Conservation (phyloP, 2,797 vertebrate species). For the Dryobates pubescens region DNA sequence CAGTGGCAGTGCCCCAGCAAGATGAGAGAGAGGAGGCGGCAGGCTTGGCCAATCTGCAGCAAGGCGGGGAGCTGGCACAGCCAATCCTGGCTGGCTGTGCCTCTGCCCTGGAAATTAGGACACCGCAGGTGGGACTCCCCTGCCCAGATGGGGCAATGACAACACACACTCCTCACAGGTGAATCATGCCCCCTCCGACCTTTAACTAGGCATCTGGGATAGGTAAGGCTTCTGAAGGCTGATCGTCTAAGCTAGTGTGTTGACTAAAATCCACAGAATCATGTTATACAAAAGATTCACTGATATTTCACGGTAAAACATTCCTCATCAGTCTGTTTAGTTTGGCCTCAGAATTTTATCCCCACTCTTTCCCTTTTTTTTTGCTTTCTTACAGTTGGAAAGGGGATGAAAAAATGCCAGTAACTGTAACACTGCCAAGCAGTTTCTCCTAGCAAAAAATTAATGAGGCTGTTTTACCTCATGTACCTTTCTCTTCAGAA, state of each 20-base stretch:
- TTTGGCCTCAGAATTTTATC: neutral
- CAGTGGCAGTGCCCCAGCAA: neutral
- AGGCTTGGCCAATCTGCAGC: conserved; percentile 19
- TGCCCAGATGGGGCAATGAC: conserved; percentile 18
- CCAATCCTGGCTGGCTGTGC: conserved; percentile 2
- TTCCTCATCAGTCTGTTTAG: neutral
- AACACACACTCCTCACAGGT: neutral
- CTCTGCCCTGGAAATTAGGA: conserved; percentile 37
- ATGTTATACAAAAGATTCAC: neutral
- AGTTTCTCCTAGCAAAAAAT: neutral
- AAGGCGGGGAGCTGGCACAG: neutral
- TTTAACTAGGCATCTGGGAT: neutral
- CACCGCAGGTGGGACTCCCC: conserved; percentile 42
- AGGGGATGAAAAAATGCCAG: neutral
- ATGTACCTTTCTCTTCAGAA: neutral
- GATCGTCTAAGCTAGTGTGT: neutral
- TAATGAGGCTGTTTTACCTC: neutral
- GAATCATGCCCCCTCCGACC: conserved; percentile 57
- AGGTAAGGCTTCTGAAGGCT: neutral
- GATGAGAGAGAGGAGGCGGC: conserved; percentile 37
- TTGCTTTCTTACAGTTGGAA: neutral
- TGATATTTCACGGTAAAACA: neutral
- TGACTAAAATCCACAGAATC: neutral
- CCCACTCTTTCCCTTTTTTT: neutral
- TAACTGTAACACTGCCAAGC: neutral